Conservation (phyloP, 2,888 invertebrate genomes). For the Meghimatium bilineatum region DNA sequence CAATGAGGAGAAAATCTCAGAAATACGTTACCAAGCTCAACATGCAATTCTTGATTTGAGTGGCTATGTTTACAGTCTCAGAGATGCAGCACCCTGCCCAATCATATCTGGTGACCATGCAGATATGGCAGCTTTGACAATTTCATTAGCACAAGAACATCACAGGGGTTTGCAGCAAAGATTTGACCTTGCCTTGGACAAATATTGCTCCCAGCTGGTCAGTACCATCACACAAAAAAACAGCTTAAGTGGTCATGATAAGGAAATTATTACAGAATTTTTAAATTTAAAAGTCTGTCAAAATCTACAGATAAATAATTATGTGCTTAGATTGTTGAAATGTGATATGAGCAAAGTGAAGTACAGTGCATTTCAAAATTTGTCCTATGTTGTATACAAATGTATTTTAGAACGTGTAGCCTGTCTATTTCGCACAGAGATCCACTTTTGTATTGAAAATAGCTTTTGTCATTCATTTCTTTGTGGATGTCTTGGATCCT, state of each 20-base stretch:
- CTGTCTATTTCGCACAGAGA: slow-evolving; percentile 37
- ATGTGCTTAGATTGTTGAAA: slow-evolving; percentile 29
- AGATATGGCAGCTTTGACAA: slow-evolving; percentile 38
- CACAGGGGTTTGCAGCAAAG: slow-evolving; percentile 37
- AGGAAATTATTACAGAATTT: slow-evolving; percentile 28
- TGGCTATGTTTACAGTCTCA: slow-evolving; percentile 31
- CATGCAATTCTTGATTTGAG: slow-evolving; percentile 33
- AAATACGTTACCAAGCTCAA: slow-evolving; percentile 37
- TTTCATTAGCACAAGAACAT: slow-evolving; percentile 42
- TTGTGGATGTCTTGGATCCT: slow-evolving; percentile 34
- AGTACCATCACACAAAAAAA: not conserved
- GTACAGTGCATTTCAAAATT: slow-evolving; percentile 18
- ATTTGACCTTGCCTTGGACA: slow-evolving; percentile 30
- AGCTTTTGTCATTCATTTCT: slow-evolving; percentile 44
- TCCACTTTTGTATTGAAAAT: slow-evolving; percentile 37
- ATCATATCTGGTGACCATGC: slow-evolving; percentile 32
- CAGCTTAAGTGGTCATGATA: not conserved
- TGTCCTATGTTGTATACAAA: slow-evolving; percentile 26
- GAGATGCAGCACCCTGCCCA: slow-evolving; percentile 41
- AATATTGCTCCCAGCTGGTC: slow-evolving; percentile 23
- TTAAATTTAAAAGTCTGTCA: slow-evolving; percentile 33
- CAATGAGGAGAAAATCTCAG: slow-evolving; percentile 30
- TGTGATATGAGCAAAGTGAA: slow-evolving; percentile 32
- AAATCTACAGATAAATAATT: slow-evolving; percentile 39
- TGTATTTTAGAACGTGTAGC: slow-evolving; percentile 40